phyloP scores from a whole-genome alignment of 92 coral and sea anemone genomes.

The Porites cylindrica region DNA sequence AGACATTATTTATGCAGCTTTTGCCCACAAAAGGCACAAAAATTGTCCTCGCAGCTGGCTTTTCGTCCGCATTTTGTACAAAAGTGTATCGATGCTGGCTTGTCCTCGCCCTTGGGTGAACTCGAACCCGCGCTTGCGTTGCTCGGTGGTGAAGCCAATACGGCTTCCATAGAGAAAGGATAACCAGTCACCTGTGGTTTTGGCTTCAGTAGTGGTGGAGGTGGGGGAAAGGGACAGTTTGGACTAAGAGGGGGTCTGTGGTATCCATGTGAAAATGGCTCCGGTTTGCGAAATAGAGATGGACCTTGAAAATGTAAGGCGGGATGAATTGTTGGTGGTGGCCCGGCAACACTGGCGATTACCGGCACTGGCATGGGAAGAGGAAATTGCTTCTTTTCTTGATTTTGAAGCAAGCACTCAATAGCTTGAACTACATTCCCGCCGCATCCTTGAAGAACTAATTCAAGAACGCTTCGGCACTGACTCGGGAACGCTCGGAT shows the following conservation, averaged over 20 bases:
- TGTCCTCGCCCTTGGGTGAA: slow-evolving; percentile 66
- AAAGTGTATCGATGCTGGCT: slow-evolving; percentile 59
- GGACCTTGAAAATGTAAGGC: slow-evolving; percentile 72
- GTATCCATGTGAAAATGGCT: slow-evolving; percentile 78
- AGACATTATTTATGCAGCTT: slow-evolving; percentile 61
- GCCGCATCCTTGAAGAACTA: slow-evolving; percentile 95
- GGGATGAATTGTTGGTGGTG: slow-evolving; percentile 79
- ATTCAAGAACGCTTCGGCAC: slow-evolving; percentile 92
- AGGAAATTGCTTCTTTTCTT: slow-evolving; percentile 75
- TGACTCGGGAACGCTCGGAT: slow-evolving; percentile 95
- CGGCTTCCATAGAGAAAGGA: slow-evolving; percentile 82
- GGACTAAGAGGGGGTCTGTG: slow-evolving; percentile 78
- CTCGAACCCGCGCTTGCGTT: slow-evolving; percentile 38
- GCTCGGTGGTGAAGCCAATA: slow-evolving; percentile 68
- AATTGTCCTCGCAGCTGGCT: slow-evolving; percentile 82
- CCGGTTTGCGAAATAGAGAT: slow-evolving; percentile 86
- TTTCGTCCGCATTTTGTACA: slow-evolving; percentile 97
- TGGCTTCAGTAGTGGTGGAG: slow-evolving; percentile 84
- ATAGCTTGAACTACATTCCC: slow-evolving; percentile 99
- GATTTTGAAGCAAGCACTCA: slow-evolving; percentile 91
- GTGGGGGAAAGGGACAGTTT: slow-evolving; percentile 84
- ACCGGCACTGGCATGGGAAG: slow-evolving; percentile 81
- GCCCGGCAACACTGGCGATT: slow-evolving; percentile 69
- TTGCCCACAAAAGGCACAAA: slow-evolving; percentile 95
- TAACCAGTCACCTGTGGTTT: slow-evolving; percentile 73